Percentiles rank a stretch among this genome's conserved stretches.
phyloP scores from a whole-genome alignment of 2,888 invertebrate species.

The Seira musarum region DNA sequence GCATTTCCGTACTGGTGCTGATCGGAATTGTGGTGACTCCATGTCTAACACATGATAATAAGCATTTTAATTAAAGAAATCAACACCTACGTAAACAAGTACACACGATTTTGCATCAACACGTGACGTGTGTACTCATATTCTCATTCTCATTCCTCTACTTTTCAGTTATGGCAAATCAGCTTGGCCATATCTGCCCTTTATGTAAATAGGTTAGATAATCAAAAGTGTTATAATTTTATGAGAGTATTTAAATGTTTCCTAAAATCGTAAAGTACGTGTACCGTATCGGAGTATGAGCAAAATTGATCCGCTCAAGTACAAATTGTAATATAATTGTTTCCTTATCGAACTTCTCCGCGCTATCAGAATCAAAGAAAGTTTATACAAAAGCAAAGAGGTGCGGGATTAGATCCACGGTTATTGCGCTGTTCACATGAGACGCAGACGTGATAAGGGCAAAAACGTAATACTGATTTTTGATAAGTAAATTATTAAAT shows the following conservation, averaged over 20 bases:
- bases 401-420: too few relatives aligned
- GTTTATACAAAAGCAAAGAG: too few relatives aligned
- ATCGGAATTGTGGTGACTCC: constrained; percentile 56
- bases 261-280: constrained; percentile 33
- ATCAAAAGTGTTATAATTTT: constrained; percentile 45
- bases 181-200: too few relatives aligned
- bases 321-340: constrained; percentile 54
- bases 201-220: constrained; percentile 16
- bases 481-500: too few relatives aligned
- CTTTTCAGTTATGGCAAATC: too few relatives aligned
- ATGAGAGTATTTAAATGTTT: constrained; percentile 47
- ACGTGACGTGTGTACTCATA: too few relatives aligned
- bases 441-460: too few relatives aligned
- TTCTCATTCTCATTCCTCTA: too few relatives aligned
- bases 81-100: background rate
- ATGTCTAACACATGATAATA: constrained; percentile 32
- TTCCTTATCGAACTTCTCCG: background rate
- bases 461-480: too few relatives aligned
- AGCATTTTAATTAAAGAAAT: background rate
- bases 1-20: constrained; percentile 55
- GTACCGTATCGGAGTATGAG: constrained; percentile 8
- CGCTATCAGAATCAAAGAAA: constrained; percentile 17
- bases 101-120: too few relatives aligned
- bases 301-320: constrained; percentile 32
- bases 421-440: too few relatives aligned